phyloP scores from a whole-genome alignment of 2,113 vertebrate species.

The Ardeotis arabs region DNA sequence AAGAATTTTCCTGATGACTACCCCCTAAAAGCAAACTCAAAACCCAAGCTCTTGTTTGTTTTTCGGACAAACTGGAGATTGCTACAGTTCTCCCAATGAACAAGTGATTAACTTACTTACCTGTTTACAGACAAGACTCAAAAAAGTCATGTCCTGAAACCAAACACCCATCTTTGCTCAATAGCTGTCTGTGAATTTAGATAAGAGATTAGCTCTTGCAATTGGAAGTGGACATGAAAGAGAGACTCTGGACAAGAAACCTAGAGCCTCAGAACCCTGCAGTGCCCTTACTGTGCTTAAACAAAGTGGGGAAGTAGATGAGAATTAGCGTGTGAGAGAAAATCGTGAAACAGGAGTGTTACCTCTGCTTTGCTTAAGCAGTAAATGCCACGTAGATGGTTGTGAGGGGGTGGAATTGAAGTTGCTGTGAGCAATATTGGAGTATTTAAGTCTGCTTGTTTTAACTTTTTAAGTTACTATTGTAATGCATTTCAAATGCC shows the following conservation, averaged over 20 bases:
- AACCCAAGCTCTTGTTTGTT: not conserved
- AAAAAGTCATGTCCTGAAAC: not conserved
- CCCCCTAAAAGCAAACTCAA: not conserved
- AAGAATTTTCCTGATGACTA: not conserved
- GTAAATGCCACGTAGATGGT: fast-evolving
- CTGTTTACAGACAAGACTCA: not conserved
- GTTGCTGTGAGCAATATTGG: not conserved
- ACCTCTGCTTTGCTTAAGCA: not conserved
- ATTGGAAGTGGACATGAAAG: not conserved
- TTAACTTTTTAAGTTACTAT: not conserved
- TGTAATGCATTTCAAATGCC: not conserved
- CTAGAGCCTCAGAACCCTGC: not conserved
- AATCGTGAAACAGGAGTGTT: not conserved
- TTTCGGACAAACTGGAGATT: not conserved
- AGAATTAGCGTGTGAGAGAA: not conserved
- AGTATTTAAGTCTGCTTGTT: not conserved
- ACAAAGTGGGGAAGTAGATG: too few relatives aligned
- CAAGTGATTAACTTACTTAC: not conserved
- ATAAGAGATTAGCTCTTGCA: not conserved
- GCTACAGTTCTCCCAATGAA: not conserved
- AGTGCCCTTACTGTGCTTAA: not conserved
- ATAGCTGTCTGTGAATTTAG: not conserved
- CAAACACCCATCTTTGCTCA: not conserved
- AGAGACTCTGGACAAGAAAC: not conserved
- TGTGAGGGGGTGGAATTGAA: not conserved